These are phyloP conservation scores for Sclerurus mexicanus DNA, from an alignment of 2,113 vertebrate species.

Conservation along the genomic window DNA sequence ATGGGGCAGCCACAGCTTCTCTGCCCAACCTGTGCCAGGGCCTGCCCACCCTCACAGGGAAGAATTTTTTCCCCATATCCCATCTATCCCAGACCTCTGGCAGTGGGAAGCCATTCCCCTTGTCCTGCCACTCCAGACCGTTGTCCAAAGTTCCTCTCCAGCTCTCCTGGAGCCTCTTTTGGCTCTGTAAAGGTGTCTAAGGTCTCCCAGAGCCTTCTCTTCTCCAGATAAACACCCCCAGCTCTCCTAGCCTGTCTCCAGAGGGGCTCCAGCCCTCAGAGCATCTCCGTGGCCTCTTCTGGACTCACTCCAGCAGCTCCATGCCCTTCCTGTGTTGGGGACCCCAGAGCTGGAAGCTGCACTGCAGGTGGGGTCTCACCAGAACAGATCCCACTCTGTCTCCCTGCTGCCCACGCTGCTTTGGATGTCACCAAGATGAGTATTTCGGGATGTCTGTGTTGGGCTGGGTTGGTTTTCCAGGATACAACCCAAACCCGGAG, in stretches of 20 bases:
- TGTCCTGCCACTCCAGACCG: background rate
- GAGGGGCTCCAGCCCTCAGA: background rate
- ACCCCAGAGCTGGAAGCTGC: background rate
- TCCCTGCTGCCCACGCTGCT: background rate
- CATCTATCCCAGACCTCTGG: background rate
- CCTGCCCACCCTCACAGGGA: fast-evolving
- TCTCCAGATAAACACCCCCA: background rate
- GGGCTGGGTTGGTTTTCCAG: background rate
- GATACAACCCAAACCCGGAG: background rate
- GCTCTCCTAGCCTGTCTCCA: background rate
- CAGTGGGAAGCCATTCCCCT: background rate
- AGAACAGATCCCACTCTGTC: background rate
- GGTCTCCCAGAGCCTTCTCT: background rate
- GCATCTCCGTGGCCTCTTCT: fast-evolving
- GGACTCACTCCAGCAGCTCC: background rate
- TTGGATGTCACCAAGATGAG: background rate
- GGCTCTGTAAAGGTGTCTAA: fast-evolving
- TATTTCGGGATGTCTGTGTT: fast-evolving
- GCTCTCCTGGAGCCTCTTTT: background rate
- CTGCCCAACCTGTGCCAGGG: background rate
- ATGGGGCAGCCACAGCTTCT: background rate
- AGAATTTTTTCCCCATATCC: fast-evolving
- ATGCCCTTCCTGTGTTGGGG: background rate
- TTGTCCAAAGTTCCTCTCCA: background rate
- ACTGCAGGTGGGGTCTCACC: background rate